Base-by-base conservation (phyloP, 2,888 invertebrate species). In the Macrophya annulata region DNA sequence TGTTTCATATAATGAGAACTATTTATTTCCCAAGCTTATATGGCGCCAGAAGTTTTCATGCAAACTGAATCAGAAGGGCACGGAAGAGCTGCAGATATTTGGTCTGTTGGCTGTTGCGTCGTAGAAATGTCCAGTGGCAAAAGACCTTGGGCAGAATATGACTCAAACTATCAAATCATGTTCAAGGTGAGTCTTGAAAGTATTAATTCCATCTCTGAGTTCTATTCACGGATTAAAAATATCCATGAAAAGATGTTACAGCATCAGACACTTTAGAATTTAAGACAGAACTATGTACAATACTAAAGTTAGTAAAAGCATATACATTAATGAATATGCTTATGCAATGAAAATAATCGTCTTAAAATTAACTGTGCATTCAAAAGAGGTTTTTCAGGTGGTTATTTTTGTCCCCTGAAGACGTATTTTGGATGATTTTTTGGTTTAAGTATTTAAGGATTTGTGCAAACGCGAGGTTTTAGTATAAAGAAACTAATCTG, bases 1-100 rank as follows among this genome's bases (percentile, higher is more conserved):
- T 62, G 65, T 21, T 82, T 62, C 51, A 37, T n/a, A 4, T 59
- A 9, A 62, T 85, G 21, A 40, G 59, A 40, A 68, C 40, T 68
- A 62, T 81, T 48, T 65, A 71, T 31, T 15, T 59, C 74, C 93
- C 37, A 93, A 98, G 98, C 98, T 83, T 99, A 98, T 93, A 99
- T 99, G 99, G 99, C 99, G 0, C 99, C 99, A 0, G 99, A 99
- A 94, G 97, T 99, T 89, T 98, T 98, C 92, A 97, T 97, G 94
- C 97, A 96, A 94, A 96, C 96, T 51, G 96, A 96, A 87, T 94
- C 93, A 45, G 95, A 95, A 87, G 99, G 99, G 0, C 98, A 99
- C 94, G 99, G 99, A 0, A 95, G 99, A 90, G 97, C 98, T 2
- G 98, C 98, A 4, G 99, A 99, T 94, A 96, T 99, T 91, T 99